A percentile compares a stretch with the other conserved stretches of the same genome.
phyloP scores from a whole-genome alignment of 1,140 invertebrate species.

The Anastrepha obliqua region DNA sequence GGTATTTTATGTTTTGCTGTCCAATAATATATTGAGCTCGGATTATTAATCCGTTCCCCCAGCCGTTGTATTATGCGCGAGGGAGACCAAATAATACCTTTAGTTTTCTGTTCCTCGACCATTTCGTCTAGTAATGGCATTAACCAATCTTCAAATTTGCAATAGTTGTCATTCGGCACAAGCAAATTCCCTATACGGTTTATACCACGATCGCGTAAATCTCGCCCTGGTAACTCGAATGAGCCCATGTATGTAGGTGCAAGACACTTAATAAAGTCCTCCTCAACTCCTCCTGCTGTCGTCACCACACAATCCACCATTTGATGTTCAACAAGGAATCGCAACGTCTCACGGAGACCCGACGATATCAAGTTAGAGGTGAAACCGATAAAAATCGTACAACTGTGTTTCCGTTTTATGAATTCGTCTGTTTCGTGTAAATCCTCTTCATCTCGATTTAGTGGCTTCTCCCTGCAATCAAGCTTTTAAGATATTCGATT shows the following conservation, averaged over 20 bases:
- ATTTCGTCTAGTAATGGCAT: constrained; percentile 95
- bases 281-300: constrained; percentile 98
- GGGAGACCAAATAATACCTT: constrained; percentile 91
- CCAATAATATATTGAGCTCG: constrained; percentile 98
- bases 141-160: constrained; percentile 98
- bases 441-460: constrained; percentile 81
- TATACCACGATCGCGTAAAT: constrained; percentile 89
- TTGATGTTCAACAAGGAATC: constrained; percentile 92
- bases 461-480: constrained; percentile 79
- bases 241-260: constrained; percentile 89
- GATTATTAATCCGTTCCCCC: constrained; percentile 93
- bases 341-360: constrained; percentile 93
- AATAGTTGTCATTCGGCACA: constrained; percentile 99
- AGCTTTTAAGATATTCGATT: constrained; percentile 60
- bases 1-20: constrained; percentile 98
- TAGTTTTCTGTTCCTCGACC: constrained; percentile 89
- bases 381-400: constrained; percentile 98
- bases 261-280: constrained; percentile 99
- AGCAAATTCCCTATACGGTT: constrained; percentile 98
- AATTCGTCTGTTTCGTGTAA: constrained; percentile 85
- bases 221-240: constrained; percentile 88
- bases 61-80: constrained; percentile 90
- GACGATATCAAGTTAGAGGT: constrained; percentile 98
- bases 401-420: constrained; percentile 85
- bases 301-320: constrained; percentile 96